Conservation (phyloP, 2,113 vertebrate species). For the Prolemur simus region DNA sequence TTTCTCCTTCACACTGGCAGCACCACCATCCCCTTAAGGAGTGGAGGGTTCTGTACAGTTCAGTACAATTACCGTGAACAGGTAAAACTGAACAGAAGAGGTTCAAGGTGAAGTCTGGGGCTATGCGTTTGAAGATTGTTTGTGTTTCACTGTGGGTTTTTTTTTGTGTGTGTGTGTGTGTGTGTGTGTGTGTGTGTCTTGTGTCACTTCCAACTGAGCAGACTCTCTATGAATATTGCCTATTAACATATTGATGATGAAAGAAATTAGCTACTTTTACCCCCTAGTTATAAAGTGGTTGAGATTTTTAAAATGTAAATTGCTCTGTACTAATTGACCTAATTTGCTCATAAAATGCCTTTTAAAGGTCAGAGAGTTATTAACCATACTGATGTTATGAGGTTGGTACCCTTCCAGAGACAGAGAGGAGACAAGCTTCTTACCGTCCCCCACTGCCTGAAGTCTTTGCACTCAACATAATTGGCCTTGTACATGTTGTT, state of each 20-base stretch:
- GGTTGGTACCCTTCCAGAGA: conserved; percentile 52
- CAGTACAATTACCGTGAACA: not conserved
- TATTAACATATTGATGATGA: conserved; percentile 24
- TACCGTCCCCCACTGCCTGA: not conserved
- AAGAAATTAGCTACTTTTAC: not conserved
- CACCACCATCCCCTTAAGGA: not conserved
- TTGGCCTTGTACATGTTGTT: conserved; percentile 50
- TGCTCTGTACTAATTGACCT: conserved; percentile 19
- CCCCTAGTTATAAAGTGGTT: not conserved
- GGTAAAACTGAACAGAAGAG: conserved; percentile 14
- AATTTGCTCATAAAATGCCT: conserved; percentile 60
- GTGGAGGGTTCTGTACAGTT: not conserved
- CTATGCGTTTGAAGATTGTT: not conserved
- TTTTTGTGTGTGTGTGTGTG: too few species aligned
- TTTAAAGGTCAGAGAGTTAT: conserved; percentile 56
- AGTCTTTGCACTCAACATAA: conserved; percentile 21
- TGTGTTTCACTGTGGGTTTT: not conserved
- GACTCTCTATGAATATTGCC: not conserved
- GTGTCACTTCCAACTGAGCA: not conserved
- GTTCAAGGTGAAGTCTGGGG: not conserved
- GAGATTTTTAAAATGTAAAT: not conserved
- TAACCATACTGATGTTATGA: conserved; percentile 41
- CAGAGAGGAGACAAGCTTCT: conserved; percentile 49
- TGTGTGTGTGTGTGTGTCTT: not conserved
- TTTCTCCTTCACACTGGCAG: not conserved